phyloP scores from a whole-genome alignment of 2,888 invertebrate species.

The Epistrophe grossulariae region DNA sequence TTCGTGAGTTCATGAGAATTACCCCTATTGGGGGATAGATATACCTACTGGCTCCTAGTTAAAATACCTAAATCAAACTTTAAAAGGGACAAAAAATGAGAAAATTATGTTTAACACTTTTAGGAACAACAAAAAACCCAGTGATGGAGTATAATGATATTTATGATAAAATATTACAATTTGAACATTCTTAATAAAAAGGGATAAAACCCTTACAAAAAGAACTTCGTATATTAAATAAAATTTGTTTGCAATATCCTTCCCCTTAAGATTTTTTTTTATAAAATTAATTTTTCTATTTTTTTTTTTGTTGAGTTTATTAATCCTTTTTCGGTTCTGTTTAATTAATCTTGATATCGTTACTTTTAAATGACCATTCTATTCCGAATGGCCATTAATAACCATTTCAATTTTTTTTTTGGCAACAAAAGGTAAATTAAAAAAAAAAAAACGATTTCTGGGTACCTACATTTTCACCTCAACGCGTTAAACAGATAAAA shows the following conservation, averaged over 20 bases:
- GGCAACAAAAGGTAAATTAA: constrained; percentile 39
- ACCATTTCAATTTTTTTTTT: not conserved
- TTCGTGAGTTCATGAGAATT: no score
- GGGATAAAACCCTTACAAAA: no score
- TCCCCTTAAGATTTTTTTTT: not conserved
- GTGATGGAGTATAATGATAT: no score
- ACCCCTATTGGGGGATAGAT: no score
- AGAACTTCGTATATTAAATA: not conserved
- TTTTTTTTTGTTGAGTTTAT: not conserved
- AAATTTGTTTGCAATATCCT: not conserved
- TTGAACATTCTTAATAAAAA: no score
- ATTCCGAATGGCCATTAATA: not conserved
- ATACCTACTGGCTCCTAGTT: no score
- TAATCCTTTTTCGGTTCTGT: not conserved
- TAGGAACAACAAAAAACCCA: no score
- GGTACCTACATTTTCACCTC: constrained; percentile 31
- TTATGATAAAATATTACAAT: no score
- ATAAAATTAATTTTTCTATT: not conserved
- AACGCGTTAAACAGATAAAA: constrained; percentile 20
- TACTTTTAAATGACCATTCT: not conserved
- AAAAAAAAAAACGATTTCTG: constrained; percentile 18
- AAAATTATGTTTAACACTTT: no score
- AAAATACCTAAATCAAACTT: no score
- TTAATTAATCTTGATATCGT: not conserved
- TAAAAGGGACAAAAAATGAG: no score